These are phyloP conservation scores for Geotrypetes seraphini DNA, from an alignment of 2,797 vertebrate genomes.

Conservation along the genomic window DNA sequence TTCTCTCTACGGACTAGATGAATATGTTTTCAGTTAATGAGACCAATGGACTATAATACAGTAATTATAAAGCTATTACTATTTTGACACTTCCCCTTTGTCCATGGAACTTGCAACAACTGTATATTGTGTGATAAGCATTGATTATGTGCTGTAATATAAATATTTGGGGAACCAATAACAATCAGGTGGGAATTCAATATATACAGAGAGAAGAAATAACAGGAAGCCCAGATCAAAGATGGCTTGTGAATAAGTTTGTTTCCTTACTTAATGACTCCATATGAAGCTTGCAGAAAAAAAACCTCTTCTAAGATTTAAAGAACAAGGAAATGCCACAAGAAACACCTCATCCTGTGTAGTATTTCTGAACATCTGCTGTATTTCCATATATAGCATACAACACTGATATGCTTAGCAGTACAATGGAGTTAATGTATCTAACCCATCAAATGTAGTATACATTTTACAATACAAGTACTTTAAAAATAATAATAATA, in stretches of 20 bases:
- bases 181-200: slow-evolving; percentile 47
- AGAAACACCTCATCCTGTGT: slow-evolving; percentile 69
- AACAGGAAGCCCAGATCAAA: slow-evolving; percentile 88
- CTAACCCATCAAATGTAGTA: slow-evolving; percentile 24
- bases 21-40: too few species aligned
- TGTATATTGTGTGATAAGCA: slow-evolving; percentile 57
- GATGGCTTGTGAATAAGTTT: slow-evolving; percentile 64
- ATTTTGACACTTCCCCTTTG: slow-evolving; percentile 50
- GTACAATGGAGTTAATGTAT: slow-evolving; percentile 32
- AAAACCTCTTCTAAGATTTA: slow-evolving; percentile 59
- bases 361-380: slow-evolving; percentile 54
- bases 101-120: slow-evolving; percentile 41
- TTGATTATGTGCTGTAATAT: slow-evolving; percentile 53
- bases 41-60: too few species aligned
- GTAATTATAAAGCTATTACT: slow-evolving; percentile 53
- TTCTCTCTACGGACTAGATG: too few species aligned
- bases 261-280: slow-evolving; percentile 75
- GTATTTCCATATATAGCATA: slow-evolving; percentile 47
- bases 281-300: slow-evolving; percentile 69
- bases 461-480: slow-evolving; percentile 25
- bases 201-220: slow-evolving; percentile 72
- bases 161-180: slow-evolving; percentile 57
- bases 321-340: slow-evolving; percentile 72
- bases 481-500: too few species aligned
- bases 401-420: slow-evolving; percentile 22